Evolutionary conservation across 2,797 vertebrate species (phyloP), one percentile per base, ranked within the genome.

Genomic region (Caiman crocodilus): DNA sequence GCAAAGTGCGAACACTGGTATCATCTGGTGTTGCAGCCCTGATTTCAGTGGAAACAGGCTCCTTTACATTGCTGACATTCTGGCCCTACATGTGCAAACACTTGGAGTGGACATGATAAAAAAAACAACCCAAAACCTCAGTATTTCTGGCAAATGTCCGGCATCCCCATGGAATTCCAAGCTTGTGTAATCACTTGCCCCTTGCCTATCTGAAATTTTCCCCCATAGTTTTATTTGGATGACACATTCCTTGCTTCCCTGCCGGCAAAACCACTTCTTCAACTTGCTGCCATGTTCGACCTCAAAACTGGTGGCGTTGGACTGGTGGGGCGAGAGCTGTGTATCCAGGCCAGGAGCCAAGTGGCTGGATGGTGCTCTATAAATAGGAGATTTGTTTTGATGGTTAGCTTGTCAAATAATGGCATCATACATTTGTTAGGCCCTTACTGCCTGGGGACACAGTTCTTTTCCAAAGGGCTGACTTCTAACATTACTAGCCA

Each of bases 191-290:
- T 86, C 88, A 76, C 81, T 94, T 67, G 55, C 30, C 71, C 55
- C 90, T 59, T 50, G 60, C 69, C 82, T 89, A 20, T 88, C 85
- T 61, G 67, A 82, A 84, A 79, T 55, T 65, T 85, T 2, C n/a
- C 79, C 73, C 73, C 0, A 4, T 8, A 28, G 50, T 92, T 95
- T 86, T 88, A 90, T 82, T 82, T 85, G 90, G 85, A 86, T 89
- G 76, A 80, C 65, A 55, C 82, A 90, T 84, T 93, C 85, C 76
- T 92, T 90, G 60, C 50, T 86, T 26, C 35, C 65, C 65, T 28
- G 23, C 35, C 80, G 23, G 60, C 88, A 50, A 67, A 61, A 56
- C 69, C 42, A 14, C 69, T 12, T 4, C 42, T 71, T 71, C 13
- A 7, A 4, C 5, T 71, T 15, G 69, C 21, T 42, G 69, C 69